A percentile compares a stretch with the other conserved stretches of the same genome.
phyloP scores from a whole-genome alignment of 1,140 invertebrate genomes.

The Drosophila sulfurigaster region DNA sequence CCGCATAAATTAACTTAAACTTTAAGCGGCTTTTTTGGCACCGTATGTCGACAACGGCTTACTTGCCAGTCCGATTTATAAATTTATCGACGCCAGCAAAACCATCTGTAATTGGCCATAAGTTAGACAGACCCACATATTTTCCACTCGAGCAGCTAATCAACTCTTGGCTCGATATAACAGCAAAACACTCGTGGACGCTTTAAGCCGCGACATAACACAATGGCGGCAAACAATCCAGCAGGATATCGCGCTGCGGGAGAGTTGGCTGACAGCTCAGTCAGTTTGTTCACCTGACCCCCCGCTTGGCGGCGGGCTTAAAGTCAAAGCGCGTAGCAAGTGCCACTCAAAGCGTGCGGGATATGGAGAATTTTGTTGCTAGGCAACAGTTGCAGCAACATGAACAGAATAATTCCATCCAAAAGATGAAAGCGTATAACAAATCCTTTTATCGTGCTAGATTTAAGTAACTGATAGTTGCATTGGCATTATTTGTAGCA shows the following conservation, averaged over 20 bases:
- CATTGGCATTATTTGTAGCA: not conserved
- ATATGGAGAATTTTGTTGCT: conserved; percentile 48
- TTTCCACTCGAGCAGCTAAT: not conserved
- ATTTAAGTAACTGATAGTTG: no score
- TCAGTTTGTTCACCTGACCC: not conserved
- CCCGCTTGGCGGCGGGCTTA: conserved; percentile 7
- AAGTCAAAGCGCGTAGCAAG: conserved; percentile 64
- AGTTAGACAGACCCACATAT: no score
- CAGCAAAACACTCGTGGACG: not conserved
- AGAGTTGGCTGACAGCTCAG: not conserved
- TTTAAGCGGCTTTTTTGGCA: conserved; percentile 41
- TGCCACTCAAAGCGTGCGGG: conserved; percentile 61
- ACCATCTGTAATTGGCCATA: no score
- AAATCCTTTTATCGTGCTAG: no score
- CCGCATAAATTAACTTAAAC: conserved; percentile 70
- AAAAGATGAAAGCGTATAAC: no score
- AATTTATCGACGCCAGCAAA: not conserved
- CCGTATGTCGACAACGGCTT: conserved; percentile 30
- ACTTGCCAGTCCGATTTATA: conserved; percentile 8
- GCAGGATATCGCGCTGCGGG: not conserved
- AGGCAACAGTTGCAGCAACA: conserved; percentile 35
- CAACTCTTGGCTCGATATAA: not conserved
- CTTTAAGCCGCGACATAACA: not conserved
- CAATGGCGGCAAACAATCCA: not conserved
- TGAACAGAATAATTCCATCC: no score